phyloP scores from a whole-genome alignment of 2,113 vertebrate genomes.

The Delphinus delphis region DNA sequence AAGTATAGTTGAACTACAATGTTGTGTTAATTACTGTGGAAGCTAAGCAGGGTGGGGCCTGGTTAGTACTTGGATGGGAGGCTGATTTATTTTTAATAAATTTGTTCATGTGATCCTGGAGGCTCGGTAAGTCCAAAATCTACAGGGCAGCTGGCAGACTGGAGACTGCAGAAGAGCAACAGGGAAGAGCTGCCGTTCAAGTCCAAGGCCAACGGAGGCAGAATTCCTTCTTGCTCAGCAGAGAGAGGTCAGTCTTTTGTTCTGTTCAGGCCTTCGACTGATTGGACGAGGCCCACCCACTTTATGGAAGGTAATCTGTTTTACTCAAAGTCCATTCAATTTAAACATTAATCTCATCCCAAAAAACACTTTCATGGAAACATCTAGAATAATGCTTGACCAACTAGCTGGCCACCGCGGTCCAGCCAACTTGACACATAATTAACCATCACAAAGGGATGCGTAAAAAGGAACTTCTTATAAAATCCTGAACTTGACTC shows the following conservation, averaged over 20 bases:
- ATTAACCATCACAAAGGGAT: not conserved
- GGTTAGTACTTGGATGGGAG: not conserved
- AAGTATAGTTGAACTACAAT: not conserved
- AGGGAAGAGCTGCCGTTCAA: not conserved
- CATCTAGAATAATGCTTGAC: not conserved
- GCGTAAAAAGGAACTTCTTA: not conserved
- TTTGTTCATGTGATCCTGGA: not conserved
- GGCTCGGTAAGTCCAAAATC: not conserved
- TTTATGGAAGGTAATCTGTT: not conserved
- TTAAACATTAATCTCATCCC: not conserved
- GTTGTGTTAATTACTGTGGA: not conserved
- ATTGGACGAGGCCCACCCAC: not conserved
- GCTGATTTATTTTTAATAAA: not conserved
- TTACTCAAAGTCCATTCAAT: not conserved
- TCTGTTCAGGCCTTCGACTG: not conserved
- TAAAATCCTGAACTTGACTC: not conserved
- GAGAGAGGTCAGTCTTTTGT: not conserved
- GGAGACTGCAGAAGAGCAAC: not conserved
- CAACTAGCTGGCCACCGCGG: not conserved
- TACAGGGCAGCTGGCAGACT: not conserved
- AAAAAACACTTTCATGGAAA: not conserved
- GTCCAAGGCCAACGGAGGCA: not conserved
- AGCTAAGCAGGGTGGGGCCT: not conserved
- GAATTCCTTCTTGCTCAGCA: not conserved
- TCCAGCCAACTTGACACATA: not conserved